A percentile compares a stretch with the other conserved stretches of the same genome.
Evolutionary conservation across 2,888 invertebrate species (phyloP).

Genomic region (Eilema depressum): DNA sequence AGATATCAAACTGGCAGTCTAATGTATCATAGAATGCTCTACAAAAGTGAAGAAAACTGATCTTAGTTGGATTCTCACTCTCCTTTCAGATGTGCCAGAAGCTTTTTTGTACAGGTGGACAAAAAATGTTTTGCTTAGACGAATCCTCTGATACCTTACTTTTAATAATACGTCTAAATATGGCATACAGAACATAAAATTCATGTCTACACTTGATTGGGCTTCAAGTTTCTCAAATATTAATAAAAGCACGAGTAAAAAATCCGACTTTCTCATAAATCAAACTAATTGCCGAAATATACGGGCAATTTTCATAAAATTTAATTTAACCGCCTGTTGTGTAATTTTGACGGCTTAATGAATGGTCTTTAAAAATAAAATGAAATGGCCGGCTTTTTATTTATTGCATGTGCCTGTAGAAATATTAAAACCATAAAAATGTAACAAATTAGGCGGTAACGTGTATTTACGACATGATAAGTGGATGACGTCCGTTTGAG

Average conservation of each 20-base stretch:
- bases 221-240: background rate
- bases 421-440: background rate
- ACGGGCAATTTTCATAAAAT: conserved; percentile 2
- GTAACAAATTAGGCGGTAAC: background rate
- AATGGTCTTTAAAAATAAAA: conserved; percentile 1
- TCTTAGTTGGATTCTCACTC: too few relatives aligned
- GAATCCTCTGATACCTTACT: too few relatives aligned
- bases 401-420: background rate
- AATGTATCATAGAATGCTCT: too few relatives aligned
- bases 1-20: too few relatives aligned
- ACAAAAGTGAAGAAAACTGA: too few relatives aligned
- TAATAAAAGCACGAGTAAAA: background rate
- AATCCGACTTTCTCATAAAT: background rate
- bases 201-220: too few relatives aligned
- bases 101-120: too few relatives aligned
- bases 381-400: background rate
- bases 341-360: conserved; percentile 1
- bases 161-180: too few relatives aligned
- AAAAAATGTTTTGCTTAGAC: too few relatives aligned
- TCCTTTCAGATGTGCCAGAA: too few relatives aligned
- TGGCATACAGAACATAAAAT: too few relatives aligned
- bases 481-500: background rate
- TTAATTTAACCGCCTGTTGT: conserved; percentile 7
- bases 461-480: background rate
- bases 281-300: conserved; percentile 2